Percentiles rank a stretch among this genome's conserved stretches.
phyloP scores from a whole-genome alignment of 2,113 vertebrate species.

The Podarcis raffonei region DNA sequence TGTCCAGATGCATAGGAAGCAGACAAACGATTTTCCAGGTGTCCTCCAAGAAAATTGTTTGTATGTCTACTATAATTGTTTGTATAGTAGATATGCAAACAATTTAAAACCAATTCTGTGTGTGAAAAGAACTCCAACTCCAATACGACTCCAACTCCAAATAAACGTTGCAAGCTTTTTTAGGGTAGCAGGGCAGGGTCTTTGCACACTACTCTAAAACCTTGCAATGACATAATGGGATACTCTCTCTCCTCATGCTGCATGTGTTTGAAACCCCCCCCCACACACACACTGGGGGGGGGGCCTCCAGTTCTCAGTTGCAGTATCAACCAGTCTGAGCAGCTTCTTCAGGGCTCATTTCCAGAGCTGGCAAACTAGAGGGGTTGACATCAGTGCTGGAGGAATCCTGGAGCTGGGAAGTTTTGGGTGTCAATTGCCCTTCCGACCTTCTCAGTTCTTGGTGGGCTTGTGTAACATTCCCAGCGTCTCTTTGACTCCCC shows the following conservation, averaged over 20 bases:
- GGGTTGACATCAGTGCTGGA: conserved; percentile 10
- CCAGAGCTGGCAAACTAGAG: neutral
- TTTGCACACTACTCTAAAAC: neutral
- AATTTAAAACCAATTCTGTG: no score
- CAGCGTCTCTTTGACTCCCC: neutral
- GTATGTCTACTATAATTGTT: no score
- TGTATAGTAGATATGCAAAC: no score
- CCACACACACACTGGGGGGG: no score
- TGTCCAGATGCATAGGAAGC: no score
- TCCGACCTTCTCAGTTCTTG: neutral
- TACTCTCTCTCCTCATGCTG: no score
- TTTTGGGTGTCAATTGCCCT: neutral
- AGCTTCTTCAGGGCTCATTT: neutral
- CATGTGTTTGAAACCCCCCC: neutral
- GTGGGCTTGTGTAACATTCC: neutral
- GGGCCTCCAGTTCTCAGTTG: neutral
- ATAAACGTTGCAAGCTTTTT: no score
- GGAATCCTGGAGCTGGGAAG: conserved; percentile 6
- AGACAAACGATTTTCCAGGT: no score
- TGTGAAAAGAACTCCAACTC: no score
- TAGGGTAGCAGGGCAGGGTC: no score
- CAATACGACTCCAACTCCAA: no score
- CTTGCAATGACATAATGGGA: neutral
- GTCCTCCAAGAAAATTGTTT: no score
- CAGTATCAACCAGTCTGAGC: conserved; percentile 1